Conservation (phyloP, 2,113 vertebrate genomes). For the Rhodinocichla rosea region DNA sequence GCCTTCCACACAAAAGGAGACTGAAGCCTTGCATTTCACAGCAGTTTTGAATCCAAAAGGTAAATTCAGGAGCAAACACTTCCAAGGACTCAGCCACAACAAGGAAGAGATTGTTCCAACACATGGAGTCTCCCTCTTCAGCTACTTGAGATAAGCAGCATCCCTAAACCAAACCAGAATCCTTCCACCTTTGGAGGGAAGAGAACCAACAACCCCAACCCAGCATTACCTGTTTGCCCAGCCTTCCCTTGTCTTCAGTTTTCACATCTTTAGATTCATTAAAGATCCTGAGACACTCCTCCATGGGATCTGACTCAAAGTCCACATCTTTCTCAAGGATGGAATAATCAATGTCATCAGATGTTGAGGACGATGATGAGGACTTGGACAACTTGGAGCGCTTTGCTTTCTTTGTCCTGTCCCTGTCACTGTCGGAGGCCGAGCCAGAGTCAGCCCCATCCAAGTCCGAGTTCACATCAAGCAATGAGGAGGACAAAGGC, state of each 20-base stretch:
- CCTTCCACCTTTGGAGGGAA: neutral
- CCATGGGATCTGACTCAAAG: constrained; percentile 92
- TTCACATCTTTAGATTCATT: constrained; percentile 94
- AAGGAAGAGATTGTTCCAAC: neutral
- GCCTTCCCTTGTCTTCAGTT: constrained; percentile 90
- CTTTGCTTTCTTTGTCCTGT: constrained; percentile 50
- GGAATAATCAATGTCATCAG: constrained; percentile 75
- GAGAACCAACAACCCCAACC: neutral
- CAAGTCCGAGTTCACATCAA: constrained; percentile 46
- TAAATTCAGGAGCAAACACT: neutral
- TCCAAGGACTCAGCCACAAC: neutral
- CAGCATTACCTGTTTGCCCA: constrained; percentile 85
- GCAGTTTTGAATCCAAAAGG: neutral
- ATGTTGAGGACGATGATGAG: constrained; percentile 8
- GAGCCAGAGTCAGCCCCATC: constrained; percentile 5
- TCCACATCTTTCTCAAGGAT: constrained; percentile 86
- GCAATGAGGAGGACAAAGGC: constrained; percentile 27
- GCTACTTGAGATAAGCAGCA: neutral
- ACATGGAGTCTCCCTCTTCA: neutral
- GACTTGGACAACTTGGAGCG: constrained; percentile 37
- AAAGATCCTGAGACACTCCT: constrained; percentile 96
- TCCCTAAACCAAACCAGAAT: neutral
- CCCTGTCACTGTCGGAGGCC: neutral
- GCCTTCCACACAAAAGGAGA: neutral
- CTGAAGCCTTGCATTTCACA: neutral